These are phyloP conservation scores for Centruroides sculpturatus DNA, from an alignment of 1,140 invertebrate species.

Conservation along the genomic window DNA sequence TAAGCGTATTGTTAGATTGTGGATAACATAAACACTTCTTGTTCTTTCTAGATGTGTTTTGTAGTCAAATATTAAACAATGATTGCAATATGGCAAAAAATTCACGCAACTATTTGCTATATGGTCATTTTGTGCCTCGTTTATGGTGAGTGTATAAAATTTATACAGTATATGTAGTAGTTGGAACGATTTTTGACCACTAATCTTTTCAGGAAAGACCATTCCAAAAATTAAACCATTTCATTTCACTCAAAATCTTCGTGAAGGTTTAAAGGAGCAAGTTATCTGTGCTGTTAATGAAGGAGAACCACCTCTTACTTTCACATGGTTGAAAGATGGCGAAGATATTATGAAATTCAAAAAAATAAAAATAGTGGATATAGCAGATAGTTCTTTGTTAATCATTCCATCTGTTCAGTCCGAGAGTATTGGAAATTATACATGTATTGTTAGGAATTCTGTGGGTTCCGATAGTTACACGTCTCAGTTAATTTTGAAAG, in stretches of 20 bases:
- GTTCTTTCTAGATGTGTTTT: no score
- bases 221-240: neutral
- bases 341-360: neutral
- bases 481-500: conserved; percentile 8
- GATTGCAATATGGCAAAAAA: no score
- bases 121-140: no score
- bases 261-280: neutral
- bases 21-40: no score
- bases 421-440: conserved; percentile 13
- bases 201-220: neutral
- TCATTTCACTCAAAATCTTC: neutral
- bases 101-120: no score
- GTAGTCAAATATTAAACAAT: no score
- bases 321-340: conserved; percentile 10
- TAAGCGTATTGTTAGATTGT: no score
- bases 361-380: neutral
- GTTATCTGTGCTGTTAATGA: neutral
- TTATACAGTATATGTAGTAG: no score
- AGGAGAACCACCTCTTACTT: conserved; percentile 2
- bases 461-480: conserved; percentile 5
- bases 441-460: conserved; percentile 8
- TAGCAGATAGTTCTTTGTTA: conserved; percentile 4
- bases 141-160: no score
- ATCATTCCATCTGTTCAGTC: neutral
- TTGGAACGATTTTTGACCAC: no score